These are phyloP conservation scores for Aphis craccivora DNA, from an alignment of 1,140 invertebrate genomes.

Conservation along the genomic window DNA sequence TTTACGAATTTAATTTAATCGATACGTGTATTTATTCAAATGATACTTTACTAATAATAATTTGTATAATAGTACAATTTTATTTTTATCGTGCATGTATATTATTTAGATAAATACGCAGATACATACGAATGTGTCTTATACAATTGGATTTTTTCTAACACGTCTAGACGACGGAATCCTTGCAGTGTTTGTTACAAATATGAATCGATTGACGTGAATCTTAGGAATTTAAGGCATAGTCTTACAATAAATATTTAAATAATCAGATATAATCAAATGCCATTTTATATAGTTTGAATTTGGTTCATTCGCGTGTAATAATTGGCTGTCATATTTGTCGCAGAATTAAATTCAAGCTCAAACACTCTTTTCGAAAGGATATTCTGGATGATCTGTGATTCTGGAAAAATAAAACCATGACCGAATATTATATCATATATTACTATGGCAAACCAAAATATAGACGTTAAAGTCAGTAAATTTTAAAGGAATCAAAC, in stretches of 20 bases:
- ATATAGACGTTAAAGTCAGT: background rate
- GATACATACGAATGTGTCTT: background rate
- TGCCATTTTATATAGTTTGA: too few relatives aligned
- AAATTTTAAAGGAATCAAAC: background rate
- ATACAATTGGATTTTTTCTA: background rate
- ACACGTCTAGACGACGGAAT: background rate
- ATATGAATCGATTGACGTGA: background rate
- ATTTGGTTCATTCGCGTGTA: too few relatives aligned
- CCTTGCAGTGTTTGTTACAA: background rate
- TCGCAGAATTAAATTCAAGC: background rate
- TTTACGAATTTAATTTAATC: too few relatives aligned
- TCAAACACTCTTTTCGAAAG: constrained; percentile 21
- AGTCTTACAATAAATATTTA: too few relatives aligned
- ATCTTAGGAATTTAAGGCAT: background rate
- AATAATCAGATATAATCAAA: too few relatives aligned
- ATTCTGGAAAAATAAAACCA: constrained; percentile 48
- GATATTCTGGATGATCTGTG: constrained; percentile 58
- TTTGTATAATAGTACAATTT: background rate
- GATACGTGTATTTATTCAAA: too few relatives aligned
- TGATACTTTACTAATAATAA: background rate
- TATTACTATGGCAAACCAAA: background rate
- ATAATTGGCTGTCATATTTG: background rate
- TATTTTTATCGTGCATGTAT: background rate
- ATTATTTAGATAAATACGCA: background rate
- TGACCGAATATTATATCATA: background rate